Evolutionary conservation across 2,797 vertebrate species (phyloP).

Genomic region (Streptopelia turtur): DNA sequence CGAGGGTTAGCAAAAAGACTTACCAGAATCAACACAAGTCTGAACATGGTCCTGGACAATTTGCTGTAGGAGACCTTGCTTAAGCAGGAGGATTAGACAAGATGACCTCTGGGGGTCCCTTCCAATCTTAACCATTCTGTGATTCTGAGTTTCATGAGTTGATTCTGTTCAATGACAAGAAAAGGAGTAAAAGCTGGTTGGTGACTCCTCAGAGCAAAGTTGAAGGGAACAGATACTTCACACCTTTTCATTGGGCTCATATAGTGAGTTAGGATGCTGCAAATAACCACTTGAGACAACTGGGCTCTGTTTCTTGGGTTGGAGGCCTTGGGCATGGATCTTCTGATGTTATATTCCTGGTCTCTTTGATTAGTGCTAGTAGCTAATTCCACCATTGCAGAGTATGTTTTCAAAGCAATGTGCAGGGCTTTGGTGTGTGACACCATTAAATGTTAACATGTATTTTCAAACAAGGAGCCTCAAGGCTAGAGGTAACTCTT

Average conservation of each 20-base stretch:
- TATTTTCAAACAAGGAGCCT: constrained; percentile 52
- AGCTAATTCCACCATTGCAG: not conserved
- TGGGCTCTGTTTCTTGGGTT: not conserved
- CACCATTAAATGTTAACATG: constrained; percentile 36
- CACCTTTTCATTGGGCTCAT: not conserved
- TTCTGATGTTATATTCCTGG: not conserved
- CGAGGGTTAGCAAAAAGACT: not conserved
- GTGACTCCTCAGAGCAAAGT: not conserved
- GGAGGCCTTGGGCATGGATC: not conserved
- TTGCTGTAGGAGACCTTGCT: rapidly evolving
- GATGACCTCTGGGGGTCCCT: not conserved
- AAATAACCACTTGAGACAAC: not conserved
- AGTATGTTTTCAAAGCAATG: not conserved
- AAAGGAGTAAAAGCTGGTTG: not conserved
- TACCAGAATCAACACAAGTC: rapidly evolving
- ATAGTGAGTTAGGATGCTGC: not conserved
- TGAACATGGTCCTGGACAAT: not conserved
- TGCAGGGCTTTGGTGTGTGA: constrained; percentile 26
- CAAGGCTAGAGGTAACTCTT: constrained; percentile 55
- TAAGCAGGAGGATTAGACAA: not conserved
- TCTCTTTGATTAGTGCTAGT: not conserved
- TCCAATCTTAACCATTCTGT: not conserved
- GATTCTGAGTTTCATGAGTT: not conserved
- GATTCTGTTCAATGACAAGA: not conserved
- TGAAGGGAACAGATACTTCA: not conserved